Evolutionary conservation across 1,140 invertebrate genomes (phyloP), one percentile per base, ranked within the genome.

Genomic region (Nephila pilipes): DNA sequence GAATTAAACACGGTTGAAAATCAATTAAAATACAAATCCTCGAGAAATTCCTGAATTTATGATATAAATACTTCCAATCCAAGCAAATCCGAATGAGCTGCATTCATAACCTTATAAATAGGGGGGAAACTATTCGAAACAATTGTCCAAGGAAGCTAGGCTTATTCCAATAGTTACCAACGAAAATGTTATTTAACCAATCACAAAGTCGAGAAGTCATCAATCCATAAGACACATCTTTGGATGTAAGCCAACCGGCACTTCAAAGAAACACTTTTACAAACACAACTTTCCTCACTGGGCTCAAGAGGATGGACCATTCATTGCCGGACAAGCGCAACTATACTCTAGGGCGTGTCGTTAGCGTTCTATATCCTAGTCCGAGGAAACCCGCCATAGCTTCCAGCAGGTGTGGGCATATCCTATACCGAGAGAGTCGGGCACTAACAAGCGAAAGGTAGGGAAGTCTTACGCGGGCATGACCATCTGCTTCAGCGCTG

Each of bases 381-480:
- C 69, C 29, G 69, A 32, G 63, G 69, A 75, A 75, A 29, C 69
- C 69, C 69, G 69, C 69, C 69, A 75, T 14, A 18, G 29, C 1
- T 18, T 75, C 18, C 69, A 75, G 69, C 69, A 75, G 69, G 69
- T 75, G 69, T 75, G 69, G 69, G 81, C 81, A 57, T 83, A 83
- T 83, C 81, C 81, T 54, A 29, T 81, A 54, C 32, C 79, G 46
- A 46, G 8, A 58, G 69, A 22, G 36, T 79, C 69, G 54, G 46
- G 25, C 63, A 18, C 69, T 83, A 57, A 83, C n/a, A 83, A 54
- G 25, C 81, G 38, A 83, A 25, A 83, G n/a, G 12, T 46, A 25
- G 81, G 81, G 81, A 83, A 75, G 69, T 75, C 81, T n/a, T 54
- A 57, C 54, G 46, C 54, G 54, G 38, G 12, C 36, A 32, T 12